Base-by-base conservation (phyloP, 2,797 vertebrate genomes). In the Helarctos malayanus region DNA sequence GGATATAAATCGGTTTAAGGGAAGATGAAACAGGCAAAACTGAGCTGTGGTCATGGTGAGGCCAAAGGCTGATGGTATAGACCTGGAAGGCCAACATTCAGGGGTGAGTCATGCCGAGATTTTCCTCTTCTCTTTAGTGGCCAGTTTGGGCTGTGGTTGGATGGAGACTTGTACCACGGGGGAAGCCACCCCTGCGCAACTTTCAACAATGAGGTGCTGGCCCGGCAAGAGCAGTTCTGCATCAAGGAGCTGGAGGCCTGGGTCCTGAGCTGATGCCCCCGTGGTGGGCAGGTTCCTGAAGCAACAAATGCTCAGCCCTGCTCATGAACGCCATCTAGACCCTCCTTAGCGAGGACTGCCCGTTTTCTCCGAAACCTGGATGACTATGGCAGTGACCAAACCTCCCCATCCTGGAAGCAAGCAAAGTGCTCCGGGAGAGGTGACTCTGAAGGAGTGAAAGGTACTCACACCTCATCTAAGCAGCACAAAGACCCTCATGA, bases 61-160 rank as follows among this genome's bases (percentile, higher is more conserved):
- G 91, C 27, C 11, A 21, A 47, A 45, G 54, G 57, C 56, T 41
- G 75, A 8, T 15, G 52, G 32, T 12, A 35, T 61, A 21, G 29
- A 25, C 4, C 41, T 27, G 56, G 41, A 29, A 63, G 57, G 69
- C 27, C 54, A 29, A 8, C 57, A n/a, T 2, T 7, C 3, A 12
- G 87, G 14, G 45, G 9, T 18, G 32, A 86, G 80, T 23, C 23
- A 9, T 21, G 54, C 15, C 12, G 14, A 88, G 41, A 54, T 49
- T 65, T 83, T 38, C 71, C 0, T 91, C 23, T 94, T 96, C 68
- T 61, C 78, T 25, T 15, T 88, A 99, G 98, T 0, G 98, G 98
- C 0, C 98, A 97, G 45, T 98, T 98, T 89, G 99, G 98, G 91
- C 97, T 99, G 93, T 99, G 99, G 98, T n/a, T 99, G 97, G 98